Evolutionary conservation across 2,888 invertebrate species (phyloP), one percentile per base, ranked within the genome.

Genomic region (Pammene aurita): DNA sequence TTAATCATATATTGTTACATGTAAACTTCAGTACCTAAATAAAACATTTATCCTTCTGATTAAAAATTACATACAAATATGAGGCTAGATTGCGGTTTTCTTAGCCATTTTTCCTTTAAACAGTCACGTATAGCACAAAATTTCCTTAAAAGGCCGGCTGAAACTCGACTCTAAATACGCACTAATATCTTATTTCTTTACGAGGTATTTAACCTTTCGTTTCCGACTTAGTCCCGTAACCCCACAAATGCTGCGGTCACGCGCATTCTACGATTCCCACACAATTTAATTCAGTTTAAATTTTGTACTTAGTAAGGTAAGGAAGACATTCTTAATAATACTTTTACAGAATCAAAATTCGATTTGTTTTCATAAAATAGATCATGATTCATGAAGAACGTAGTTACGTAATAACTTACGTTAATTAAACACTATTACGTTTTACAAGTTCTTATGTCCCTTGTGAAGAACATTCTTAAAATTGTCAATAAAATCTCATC

Each of bases 171-270:
- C 76, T 78, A 78, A 79, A 82, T 74, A 26, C 42, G 83, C 34
- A 84, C 83, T 83, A 84, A 89, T 93, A 93, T 93, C 93, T 93
- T 89, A 88, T 93, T 93, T 92, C 93, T 92, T 80, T 86, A 89
- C 58, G 60, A 69, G 69, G 86, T 88, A 84, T 92, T 93, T 93
- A 93, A 93, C 93, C 93, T 92, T 90, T 91, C 86, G 89, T 84
- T 91, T 90, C 90, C 91, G 85, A 90, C 90, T 89, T 87, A 84
- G 81, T 93, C 83, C 84, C 73, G 93, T 93, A 93, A 84, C 92
- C 93, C 74, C 76, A 85, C 83, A 87, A 93, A 80, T 82, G 85
- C 79, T 90, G 91, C 82, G 92, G 92, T 91, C 42, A n/a, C 41
- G 55, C 18, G 61, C 46, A 50, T 88, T 89, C 89, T 87, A 85